Evolutionary conservation across 2,113 vertebrate genomes (phyloP).

Genomic region (Maccullochella peelii): DNA sequence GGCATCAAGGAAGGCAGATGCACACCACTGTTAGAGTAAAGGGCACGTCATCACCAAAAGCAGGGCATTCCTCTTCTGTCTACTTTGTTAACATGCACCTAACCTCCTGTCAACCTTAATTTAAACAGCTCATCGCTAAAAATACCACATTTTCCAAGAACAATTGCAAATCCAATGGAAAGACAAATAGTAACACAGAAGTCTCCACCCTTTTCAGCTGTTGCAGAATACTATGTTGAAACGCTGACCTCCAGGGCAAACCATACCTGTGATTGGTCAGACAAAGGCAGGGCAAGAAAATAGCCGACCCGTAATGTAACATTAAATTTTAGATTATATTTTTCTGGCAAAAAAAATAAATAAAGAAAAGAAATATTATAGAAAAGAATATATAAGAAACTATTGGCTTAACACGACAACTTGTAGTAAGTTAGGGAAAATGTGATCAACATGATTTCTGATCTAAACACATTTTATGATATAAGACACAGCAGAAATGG

Average conservation of each 20-base stretch:
- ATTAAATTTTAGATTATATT: background rate
- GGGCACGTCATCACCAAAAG: slow-evolving; percentile 61
- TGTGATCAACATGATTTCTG: background rate
- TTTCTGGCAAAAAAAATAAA: background rate
- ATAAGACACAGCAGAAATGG: background rate
- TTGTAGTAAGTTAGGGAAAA: background rate
- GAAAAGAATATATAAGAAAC: too few relatives aligned
- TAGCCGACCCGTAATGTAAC: background rate
- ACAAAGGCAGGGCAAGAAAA: background rate
- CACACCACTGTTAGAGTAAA: slow-evolving; percentile 47
- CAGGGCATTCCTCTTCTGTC: slow-evolving; percentile 46
- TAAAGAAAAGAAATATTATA: background rate
- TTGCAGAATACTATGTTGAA: background rate
- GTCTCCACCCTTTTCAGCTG: background rate
- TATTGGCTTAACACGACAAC: background rate
- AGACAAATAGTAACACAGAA: background rate
- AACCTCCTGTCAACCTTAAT: slow-evolving; percentile 43
- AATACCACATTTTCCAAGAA: slow-evolving; percentile 1
- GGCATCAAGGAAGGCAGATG: slow-evolving; percentile 17
- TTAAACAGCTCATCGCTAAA: slow-evolving; percentile 23
- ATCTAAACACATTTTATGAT: background rate
- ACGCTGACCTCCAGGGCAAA: background rate
- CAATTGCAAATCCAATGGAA: slow-evolving; percentile 1
- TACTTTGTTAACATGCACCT: slow-evolving; percentile 37
- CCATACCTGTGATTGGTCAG: background rate